Percentiles rank a stretch among this genome's conserved stretches.
phyloP scores from a whole-genome alignment of 1,140 invertebrate genomes.

The Plutomurus gul region DNA sequence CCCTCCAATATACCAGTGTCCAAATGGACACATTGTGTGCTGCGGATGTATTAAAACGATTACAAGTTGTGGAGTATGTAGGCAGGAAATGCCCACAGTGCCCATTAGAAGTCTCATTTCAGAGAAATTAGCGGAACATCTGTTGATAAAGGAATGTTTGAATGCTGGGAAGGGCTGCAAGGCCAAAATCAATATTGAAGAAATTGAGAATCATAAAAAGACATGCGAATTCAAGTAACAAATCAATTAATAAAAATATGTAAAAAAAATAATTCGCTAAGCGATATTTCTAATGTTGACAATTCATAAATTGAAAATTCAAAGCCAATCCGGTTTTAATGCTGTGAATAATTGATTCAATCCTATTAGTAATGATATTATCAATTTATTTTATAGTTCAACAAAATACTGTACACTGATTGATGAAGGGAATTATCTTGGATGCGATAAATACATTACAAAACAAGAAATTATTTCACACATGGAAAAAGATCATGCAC shows the following conservation, averaged over 20 bases:
- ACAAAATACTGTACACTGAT: background rate
- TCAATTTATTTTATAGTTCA: background rate
- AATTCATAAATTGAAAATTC: too few relatives aligned
- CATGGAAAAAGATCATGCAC: background rate
- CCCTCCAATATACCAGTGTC: background rate
- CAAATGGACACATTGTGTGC: background rate
- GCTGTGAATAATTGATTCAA: background rate
- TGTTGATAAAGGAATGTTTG: background rate
- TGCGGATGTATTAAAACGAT: background rate
- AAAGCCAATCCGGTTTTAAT: too few relatives aligned
- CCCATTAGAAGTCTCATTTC: background rate
- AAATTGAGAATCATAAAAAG: background rate
- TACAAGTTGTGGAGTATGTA: background rate
- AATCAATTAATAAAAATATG: background rate
- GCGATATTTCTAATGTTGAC: too few relatives aligned
- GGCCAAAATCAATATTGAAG: background rate
- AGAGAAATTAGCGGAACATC: background rate
- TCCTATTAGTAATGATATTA: too few relatives aligned
- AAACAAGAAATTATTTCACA: background rate
- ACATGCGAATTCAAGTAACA: background rate
- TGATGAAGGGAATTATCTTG: too few relatives aligned
- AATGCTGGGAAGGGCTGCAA: background rate
- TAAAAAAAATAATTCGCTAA: too few relatives aligned
- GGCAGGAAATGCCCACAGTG: background rate
- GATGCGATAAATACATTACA: background rate